A percentile compares a stretch with the other conserved stretches of the same genome.
phyloP scores from a whole-genome alignment of 2,888 invertebrate genomes.

The Invenusta paracnida region DNA sequence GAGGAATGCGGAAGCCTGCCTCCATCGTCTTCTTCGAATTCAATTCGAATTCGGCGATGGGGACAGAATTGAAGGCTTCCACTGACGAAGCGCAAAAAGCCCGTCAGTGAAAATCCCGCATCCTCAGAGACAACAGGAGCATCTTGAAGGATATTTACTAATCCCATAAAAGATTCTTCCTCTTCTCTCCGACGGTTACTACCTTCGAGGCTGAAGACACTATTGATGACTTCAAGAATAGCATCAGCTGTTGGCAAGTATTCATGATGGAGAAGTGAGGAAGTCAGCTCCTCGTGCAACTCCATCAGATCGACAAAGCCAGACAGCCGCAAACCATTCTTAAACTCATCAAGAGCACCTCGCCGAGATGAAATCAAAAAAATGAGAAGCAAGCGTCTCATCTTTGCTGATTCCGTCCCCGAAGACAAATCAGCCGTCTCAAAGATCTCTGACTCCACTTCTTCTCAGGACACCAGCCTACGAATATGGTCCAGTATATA shows the following conservation, averaged over 20 bases:
- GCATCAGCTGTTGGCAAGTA: neutral
- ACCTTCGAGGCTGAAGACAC: neutral
- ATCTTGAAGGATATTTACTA: neutral
- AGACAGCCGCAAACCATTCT: neutral
- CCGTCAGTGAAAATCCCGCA: neutral
- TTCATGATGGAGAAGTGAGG: neutral
- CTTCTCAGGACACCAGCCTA: neutral
- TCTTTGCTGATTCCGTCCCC: neutral
- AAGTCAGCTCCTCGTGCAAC: neutral
- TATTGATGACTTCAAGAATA: neutral
- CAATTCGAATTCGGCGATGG: too few relatives aligned
- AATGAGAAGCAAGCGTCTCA: neutral
- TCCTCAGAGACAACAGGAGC: neutral
- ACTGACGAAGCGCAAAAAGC: neutral
- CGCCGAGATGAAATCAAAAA: neutral
- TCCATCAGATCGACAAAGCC: neutral
- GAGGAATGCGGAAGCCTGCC: neutral
- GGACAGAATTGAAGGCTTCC: neutral
- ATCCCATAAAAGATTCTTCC: neutral
- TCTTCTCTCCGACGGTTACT: neutral
- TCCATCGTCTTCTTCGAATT: neutral
- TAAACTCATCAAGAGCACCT: neutral
- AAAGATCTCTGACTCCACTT: neutral
- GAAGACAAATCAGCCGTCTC: neutral
- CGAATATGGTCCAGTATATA: neutral